These are phyloP conservation scores for Euzetes globulus DNA, from an alignment of 2,888 invertebrate species.

Conservation along the genomic window DNA sequence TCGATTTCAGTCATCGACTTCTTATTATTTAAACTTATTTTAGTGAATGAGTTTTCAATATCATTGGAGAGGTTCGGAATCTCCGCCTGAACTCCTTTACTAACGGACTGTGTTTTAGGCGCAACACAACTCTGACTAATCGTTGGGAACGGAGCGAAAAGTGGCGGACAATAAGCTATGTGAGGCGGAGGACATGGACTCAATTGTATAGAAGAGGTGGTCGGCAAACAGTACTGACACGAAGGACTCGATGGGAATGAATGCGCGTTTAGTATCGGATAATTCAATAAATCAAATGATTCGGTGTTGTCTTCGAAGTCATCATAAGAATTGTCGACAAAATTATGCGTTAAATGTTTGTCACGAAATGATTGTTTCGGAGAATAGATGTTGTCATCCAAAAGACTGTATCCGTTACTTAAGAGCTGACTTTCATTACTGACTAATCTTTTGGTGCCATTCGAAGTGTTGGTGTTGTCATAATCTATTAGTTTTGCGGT, in stretches of 20 bases:
- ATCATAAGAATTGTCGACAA: neutral
- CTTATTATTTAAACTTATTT: conserved; percentile 14
- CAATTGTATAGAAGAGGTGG: neutral
- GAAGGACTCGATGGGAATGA: neutral
- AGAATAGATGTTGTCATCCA: neutral
- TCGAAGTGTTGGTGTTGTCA: neutral
- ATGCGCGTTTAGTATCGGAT: conserved; percentile 9
- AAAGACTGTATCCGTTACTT: conserved; percentile 1
- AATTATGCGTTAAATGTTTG: conserved; percentile 3
- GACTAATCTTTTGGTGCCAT: neutral
- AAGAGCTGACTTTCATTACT: neutral
- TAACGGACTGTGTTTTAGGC: neutral
- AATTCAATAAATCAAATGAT: conserved; percentile 28
- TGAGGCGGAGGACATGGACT: neutral
- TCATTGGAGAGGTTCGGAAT: neutral
- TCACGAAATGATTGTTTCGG: conserved; percentile 11
- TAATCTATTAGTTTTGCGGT: conserved; percentile 32
- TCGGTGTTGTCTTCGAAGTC: neutral
- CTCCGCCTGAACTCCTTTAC: conserved; percentile 25
- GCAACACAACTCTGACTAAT: neutral
- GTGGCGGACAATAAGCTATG: neutral
- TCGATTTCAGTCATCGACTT: conserved; percentile 1
- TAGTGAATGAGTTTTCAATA: neutral
- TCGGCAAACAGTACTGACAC: conserved; percentile 22
- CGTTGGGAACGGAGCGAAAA: conserved; percentile 11